phyloP scores from a whole-genome alignment of 2,113 vertebrate genomes.

The Octodon degus region DNA sequence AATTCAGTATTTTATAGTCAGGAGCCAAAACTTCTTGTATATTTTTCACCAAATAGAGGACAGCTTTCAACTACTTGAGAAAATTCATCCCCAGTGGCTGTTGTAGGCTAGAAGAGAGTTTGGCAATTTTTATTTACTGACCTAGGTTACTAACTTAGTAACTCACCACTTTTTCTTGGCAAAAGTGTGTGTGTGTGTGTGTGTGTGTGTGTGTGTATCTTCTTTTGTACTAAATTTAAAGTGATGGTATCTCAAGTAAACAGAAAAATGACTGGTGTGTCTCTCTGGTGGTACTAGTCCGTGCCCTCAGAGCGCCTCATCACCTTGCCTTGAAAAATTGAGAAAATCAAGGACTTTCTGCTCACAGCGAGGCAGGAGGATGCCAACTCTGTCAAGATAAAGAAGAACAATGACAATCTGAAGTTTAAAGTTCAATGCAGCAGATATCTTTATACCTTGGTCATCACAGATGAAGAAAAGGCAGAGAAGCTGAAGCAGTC shows the following conservation, averaged over 20 bases:
- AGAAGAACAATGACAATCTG: too few relatives aligned
- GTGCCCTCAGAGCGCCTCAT: too few relatives aligned
- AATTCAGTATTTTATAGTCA: conserved; percentile 8
- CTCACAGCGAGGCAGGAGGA: too few relatives aligned
- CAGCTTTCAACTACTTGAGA: not conserved
- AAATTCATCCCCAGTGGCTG: not conserved
- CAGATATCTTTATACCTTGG: too few relatives aligned
- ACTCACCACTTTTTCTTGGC: not conserved
- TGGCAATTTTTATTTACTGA: not conserved
- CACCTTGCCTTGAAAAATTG: too few relatives aligned
- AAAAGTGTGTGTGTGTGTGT: not conserved
- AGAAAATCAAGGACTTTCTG: too few relatives aligned
- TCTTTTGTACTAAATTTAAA: not conserved
- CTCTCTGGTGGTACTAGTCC: too few relatives aligned
- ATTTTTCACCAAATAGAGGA: conserved; percentile 40
- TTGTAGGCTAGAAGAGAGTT: not conserved
- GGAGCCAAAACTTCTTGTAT: not conserved
- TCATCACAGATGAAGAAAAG: too few relatives aligned
- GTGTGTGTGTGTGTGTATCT: not conserved
- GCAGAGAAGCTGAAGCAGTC: too few relatives aligned
- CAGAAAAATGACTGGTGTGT: not conserved
- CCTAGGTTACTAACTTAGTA: conserved; percentile 4
- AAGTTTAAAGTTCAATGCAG: too few relatives aligned
- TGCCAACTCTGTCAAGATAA: too few relatives aligned
- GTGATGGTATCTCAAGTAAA: not conserved